These are phyloP conservation scores for Watsonalla binaria DNA, from an alignment of 2,888 invertebrate genomes.

Conservation along the genomic window DNA sequence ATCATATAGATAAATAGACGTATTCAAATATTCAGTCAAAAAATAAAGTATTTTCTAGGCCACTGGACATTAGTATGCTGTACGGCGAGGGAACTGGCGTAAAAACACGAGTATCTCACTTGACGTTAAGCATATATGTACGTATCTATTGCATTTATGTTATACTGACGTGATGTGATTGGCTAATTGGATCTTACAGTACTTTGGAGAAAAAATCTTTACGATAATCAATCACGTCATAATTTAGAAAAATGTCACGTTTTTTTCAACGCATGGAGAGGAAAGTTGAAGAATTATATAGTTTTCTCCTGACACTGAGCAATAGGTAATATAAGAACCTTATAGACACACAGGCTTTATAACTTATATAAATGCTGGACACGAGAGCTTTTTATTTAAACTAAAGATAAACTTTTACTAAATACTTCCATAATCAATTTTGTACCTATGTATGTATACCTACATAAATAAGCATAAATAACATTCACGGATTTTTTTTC, in stretches of 20 bases:
- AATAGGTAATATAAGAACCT: too few relatives aligned
- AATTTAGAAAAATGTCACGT: too few relatives aligned
- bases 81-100: slow-evolving; percentile 1
- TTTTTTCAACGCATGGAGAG: not conserved
- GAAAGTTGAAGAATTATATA: too few relatives aligned
- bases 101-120: slow-evolving; percentile 2
- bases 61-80: slow-evolving; percentile 1
- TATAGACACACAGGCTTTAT: too few relatives aligned
- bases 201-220: not conserved
- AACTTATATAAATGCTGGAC: too few relatives aligned
- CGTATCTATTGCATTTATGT: slow-evolving; percentile 1
- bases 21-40: not conserved
- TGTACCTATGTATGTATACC: too few relatives aligned
- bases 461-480: too few relatives aligned
- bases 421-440: too few relatives aligned
- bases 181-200: not conserved
- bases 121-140: not conserved
- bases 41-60: slow-evolving; percentile 2
- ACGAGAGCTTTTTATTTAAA: too few relatives aligned
- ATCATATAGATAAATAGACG: not conserved
- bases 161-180: not conserved
- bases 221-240: not conserved
- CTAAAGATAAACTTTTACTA: too few relatives aligned
- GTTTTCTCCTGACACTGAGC: too few relatives aligned
- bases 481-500: too few relatives aligned